These are phyloP conservation scores for Nothocercus nigrocapillus DNA, from an alignment of 2,113 vertebrate genomes.

Conservation along the genomic window DNA sequence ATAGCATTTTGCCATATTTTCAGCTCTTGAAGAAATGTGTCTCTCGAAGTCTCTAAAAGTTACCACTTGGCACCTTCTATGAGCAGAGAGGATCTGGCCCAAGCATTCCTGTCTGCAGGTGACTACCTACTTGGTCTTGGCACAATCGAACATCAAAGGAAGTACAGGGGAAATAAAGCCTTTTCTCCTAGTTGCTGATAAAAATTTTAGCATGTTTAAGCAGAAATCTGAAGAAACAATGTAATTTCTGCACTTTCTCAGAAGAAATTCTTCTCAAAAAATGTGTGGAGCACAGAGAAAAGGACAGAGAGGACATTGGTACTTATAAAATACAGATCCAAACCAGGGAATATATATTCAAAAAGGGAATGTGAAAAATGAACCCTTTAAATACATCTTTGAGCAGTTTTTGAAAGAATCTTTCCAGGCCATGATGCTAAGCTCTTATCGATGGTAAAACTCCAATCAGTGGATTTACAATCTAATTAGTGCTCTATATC, in stretches of 20 bases:
- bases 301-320: background rate
- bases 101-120: constrained; percentile 11
- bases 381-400: constrained; percentile 9
- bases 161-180: constrained; percentile 15
- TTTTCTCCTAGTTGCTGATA: constrained; percentile 14
- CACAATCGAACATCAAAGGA: constrained; percentile 13
- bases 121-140: constrained; percentile 3
- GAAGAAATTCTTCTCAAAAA: background rate
- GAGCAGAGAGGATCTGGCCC: background rate
- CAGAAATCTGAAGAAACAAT: constrained; percentile 32
- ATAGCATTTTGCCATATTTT: background rate
- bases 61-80: background rate
- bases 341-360: background rate
- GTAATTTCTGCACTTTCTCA: background rate
- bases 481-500: background rate
- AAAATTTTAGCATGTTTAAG: constrained; percentile 6
- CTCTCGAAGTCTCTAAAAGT: background rate
- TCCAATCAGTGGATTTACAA: background rate
- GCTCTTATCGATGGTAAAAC: background rate
- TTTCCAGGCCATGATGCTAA: background rate
- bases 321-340: constrained; percentile 4
- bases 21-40: background rate
- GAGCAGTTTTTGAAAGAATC: background rate
- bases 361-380: background rate
- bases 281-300: background rate